Conservation (phyloP, 2,888 invertebrate species). For the Tromatobia lineatoria region DNA sequence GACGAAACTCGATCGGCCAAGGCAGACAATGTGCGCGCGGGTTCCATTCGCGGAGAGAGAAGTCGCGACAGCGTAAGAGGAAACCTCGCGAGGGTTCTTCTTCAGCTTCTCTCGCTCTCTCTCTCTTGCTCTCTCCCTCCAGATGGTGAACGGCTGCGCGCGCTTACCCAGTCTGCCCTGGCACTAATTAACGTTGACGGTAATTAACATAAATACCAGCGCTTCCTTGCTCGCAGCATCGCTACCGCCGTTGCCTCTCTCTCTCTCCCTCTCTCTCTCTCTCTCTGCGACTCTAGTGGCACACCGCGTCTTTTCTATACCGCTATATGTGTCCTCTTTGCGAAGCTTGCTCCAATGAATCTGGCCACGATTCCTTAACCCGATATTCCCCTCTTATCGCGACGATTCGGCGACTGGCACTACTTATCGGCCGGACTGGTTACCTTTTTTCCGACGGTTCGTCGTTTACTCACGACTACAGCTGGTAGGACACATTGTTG, state of each 20-base stretch:
- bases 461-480: background rate
- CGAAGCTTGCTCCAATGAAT: constrained; percentile 31
- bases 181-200: constrained; percentile 84
- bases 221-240: constrained; percentile 77
- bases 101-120: constrained; percentile 22
- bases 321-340: background rate
- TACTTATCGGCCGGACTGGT: background rate
- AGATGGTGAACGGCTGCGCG: constrained; percentile 66
- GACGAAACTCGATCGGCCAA: constrained; percentile 77
- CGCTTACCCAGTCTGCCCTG: constrained; percentile 73
- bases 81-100: constrained; percentile 60
- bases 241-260: constrained; percentile 40
- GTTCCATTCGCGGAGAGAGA: constrained; percentile 37
- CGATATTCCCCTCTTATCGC: constrained; percentile 77
- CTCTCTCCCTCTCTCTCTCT: no score
- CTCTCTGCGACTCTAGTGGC: constrained; percentile 2
- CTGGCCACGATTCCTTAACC: constrained; percentile 36
- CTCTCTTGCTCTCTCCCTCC: background rate
- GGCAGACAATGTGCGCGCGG: constrained; percentile 72
- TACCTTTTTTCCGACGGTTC: background rate
- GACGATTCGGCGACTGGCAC: constrained; percentile 78
- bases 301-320: constrained; percentile 23
- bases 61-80: constrained; percentile 54
- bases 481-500: no score
- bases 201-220: constrained; percentile 85